phyloP scores from a whole-genome alignment of 1,140 invertebrate genomes.

The Aphelenchoides fujianensis region DNA sequence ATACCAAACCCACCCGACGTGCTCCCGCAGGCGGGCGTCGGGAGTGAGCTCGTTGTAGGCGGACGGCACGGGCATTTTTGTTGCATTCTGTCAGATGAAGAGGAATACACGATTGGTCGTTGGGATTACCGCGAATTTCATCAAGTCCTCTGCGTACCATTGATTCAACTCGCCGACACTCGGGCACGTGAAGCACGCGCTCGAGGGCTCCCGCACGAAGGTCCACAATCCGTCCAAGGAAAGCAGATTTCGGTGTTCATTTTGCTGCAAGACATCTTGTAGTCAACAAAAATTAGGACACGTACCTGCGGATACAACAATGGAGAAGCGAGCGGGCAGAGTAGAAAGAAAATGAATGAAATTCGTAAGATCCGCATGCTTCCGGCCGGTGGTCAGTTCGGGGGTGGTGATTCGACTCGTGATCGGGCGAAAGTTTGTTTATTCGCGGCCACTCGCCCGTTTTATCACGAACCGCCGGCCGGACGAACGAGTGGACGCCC shows the following conservation, averaged over 20 bases:
- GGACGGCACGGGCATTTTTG: conserved; percentile 88
- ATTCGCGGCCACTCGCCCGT: too few relatives aligned
- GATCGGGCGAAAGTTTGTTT: too few relatives aligned
- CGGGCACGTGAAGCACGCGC: conserved; percentile 27
- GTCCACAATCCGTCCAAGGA: conserved; percentile 65
- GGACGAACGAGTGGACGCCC: too few relatives aligned
- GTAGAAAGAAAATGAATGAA: neutral
- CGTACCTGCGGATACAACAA: neutral
- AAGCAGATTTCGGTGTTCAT: conserved; percentile 61
- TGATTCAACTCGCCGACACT: conserved; percentile 47
- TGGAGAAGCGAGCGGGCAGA: neutral
- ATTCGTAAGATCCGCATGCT: neutral
- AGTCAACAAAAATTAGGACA: neutral
- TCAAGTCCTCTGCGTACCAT: conserved; percentile 51
- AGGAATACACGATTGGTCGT: neutral
- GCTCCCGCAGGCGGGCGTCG: conserved; percentile 76
- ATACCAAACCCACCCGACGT: conserved; percentile 80
- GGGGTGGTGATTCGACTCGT: too few relatives aligned
- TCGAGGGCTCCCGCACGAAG: conserved; percentile 55
- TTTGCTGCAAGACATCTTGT: conserved; percentile 45
- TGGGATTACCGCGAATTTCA: conserved; percentile 39
- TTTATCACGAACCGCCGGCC: too few relatives aligned
- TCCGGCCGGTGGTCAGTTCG: too few relatives aligned
- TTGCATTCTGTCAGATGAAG: conserved; percentile 56
- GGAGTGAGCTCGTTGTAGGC: conserved; percentile 92